These are phyloP conservation scores for Babyrousa celebensis DNA, from an alignment of 2,797 vertebrate species.

Conservation along the genomic window DNA sequence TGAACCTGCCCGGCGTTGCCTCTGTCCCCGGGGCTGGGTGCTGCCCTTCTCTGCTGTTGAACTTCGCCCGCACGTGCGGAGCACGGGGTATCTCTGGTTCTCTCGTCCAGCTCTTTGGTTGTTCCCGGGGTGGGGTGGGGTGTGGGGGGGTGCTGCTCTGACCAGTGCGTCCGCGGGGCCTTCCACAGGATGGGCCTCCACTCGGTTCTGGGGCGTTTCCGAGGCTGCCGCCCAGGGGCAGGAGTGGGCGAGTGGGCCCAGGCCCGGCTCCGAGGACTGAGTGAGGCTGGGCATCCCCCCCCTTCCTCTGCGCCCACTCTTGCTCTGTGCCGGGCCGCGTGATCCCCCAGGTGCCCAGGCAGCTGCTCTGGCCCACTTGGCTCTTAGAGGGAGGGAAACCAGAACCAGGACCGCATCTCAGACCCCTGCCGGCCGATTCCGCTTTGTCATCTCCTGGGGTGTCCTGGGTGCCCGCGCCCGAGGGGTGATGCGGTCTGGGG, in stretches of 20 bases:
- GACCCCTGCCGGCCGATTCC: not conserved
- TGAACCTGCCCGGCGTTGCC: fast-evolving
- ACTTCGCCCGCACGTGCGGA: not conserved
- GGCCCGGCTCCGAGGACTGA: not conserved
- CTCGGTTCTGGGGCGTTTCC: fast-evolving
- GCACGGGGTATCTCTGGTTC: not conserved
- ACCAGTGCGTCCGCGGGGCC: fast-evolving
- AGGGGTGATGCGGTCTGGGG: not conserved
- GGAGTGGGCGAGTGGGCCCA: not conserved
- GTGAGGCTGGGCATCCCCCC: not conserved
- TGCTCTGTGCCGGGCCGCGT: too few species aligned
- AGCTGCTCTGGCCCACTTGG: not conserved
- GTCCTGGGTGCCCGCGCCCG: not conserved
- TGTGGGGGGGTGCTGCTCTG: not conserved
- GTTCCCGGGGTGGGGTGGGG: not conserved
- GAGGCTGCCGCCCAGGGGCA: too few species aligned
- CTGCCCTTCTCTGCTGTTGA: not conserved
- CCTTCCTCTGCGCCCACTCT: too few species aligned
- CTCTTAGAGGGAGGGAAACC: not conserved
- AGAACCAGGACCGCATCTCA: not conserved
- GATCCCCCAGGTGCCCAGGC: not conserved
- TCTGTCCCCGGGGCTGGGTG: fast-evolving
- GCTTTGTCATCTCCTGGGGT: not conserved
- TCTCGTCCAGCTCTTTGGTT: not conserved
- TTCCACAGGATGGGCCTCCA: too few species aligned